phyloP scores from a whole-genome alignment of 2,888 invertebrate species.

The Sclerodermus sp. region DNA sequence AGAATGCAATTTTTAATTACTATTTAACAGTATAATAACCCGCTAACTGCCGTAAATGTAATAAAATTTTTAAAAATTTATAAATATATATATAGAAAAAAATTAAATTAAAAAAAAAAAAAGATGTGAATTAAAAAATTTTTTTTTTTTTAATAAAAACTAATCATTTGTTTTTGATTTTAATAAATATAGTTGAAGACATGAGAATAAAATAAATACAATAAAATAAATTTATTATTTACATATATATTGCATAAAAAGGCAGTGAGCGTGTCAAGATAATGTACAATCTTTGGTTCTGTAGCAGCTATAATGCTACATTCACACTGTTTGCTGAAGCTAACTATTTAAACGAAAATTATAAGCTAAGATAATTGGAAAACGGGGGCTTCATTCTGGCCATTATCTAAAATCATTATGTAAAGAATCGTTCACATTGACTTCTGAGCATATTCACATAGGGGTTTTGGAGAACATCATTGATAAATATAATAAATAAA shows the following conservation, averaged over 20 bases:
- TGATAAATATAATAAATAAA: neutral
- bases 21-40: too few species aligned
- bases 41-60: too few species aligned
- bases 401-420: constrained; percentile 15
- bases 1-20: too few species aligned
- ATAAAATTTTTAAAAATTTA: too few species aligned
- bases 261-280: constrained; percentile 36
- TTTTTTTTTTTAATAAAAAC: neutral
- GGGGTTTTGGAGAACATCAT: neutral
- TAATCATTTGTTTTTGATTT: neutral
- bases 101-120: too few species aligned
- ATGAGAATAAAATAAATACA: neutral
- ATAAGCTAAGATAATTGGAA: constrained; percentile 10
- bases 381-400: constrained; percentile 15
- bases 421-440: constrained; percentile 3
- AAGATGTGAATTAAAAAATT: constrained; percentile 1
- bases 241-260: constrained; percentile 32
- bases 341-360: constrained; percentile 10
- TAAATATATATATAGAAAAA: too few species aligned
- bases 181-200: neutral
- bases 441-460: neutral
- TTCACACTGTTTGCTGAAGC: constrained; percentile 28
- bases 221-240: constrained; percentile 9
- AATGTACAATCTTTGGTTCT: constrained; percentile 29
- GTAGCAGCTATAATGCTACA: constrained; percentile 19